A percentile compares a stretch with the other conserved stretches of the same genome.
phyloP scores from a whole-genome alignment of 2,888 invertebrate genomes.

The Sisyra terminalis region DNA sequence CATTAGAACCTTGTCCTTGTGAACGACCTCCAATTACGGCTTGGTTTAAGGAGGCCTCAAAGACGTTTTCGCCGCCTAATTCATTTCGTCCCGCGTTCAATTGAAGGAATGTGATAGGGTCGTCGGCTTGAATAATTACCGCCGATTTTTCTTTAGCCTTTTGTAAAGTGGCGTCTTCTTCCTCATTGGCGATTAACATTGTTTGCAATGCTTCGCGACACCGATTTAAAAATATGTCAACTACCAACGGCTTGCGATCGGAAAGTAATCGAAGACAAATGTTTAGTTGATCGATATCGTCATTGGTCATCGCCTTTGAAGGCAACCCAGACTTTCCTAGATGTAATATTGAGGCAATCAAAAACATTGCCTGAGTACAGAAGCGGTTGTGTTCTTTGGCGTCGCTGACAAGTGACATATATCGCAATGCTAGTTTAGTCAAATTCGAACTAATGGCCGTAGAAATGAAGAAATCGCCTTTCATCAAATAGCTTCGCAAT shows the following conservation, averaged over 20 bases:
- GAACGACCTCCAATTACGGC: slow-evolving; percentile 53
- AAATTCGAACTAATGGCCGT: slow-evolving; percentile 83
- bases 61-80: slow-evolving; percentile 57
- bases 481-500: slow-evolving; percentile 73
- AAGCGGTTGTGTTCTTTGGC: slow-evolving; percentile 36
- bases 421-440: slow-evolving; percentile 74
- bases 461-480: slow-evolving; percentile 92
- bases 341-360: slow-evolving; percentile 67
- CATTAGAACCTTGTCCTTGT: slow-evolving; percentile 21
- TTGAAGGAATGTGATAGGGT: slow-evolving; percentile 70
- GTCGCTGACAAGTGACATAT: slow-evolving; percentile 30
- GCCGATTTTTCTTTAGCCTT: slow-evolving; percentile 52
- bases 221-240: slow-evolving; percentile 51
- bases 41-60: slow-evolving; percentile 83
- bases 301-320: slow-evolving; percentile 77
- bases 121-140: slow-evolving; percentile 63
- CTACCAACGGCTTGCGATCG: slow-evolving; percentile 46
- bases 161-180: slow-evolving; percentile 42
- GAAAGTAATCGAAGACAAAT: slow-evolving; percentile 62
- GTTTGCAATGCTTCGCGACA: slow-evolving; percentile 65
- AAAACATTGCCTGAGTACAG: slow-evolving; percentile 71
- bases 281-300: slow-evolving; percentile 81
- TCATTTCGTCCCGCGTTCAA: slow-evolving; percentile 45
- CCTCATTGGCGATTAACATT: slow-evolving; percentile 67
- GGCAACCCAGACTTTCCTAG: slow-evolving; percentile 63